Evolutionary conservation across 2,888 invertebrate genomes (phyloP), one percentile per base, ranked within the genome.

Genomic region (Himalopsyche tibetana): DNA sequence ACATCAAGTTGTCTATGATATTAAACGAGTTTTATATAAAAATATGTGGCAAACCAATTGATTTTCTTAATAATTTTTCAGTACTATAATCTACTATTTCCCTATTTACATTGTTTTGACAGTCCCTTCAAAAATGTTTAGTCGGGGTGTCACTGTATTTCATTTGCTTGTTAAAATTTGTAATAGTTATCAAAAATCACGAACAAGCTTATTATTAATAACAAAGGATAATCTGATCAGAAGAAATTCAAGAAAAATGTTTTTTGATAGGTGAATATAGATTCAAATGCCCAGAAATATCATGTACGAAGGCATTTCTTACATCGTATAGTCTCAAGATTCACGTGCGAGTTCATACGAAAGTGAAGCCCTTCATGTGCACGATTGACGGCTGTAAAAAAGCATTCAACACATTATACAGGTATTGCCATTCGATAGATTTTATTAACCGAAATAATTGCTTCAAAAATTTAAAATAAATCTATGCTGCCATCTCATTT

Each of bases 261-360:
- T 63, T 56, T 84, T 79, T 93, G 93, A 89, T 94, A 98, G 98
- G 98, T 90, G 98, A 99, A 94, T 98, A 96, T 93, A 95, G 97
- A 90, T 99, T 98, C 92, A 96, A 97, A 92, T 99, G 98, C 92
- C 94, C 96, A 63, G 96, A 98, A 91, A 95, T 96, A 88, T 95
- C 95, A 89, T 99, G 99, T 92, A 97, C 97, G 87, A 98, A 98
- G 93, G 97, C 97, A 87, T 99, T 99, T 92, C 94, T 99, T 86
- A 98, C 98, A 40, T 98, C 98, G 45, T 98, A 98, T 93, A 98
- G 98, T 92, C 93, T 98, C 89, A 98, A 98, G 93, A 98, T 98
- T 90, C 99, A 99, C 91, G 95, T 98, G 88, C 94, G 98, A 89
- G 98, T 98, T 63, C 99, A 99, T 91, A 98, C 98, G 0, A 98